A percentile compares a stretch with the other conserved stretches of the same genome.
Evolutionary conservation across 1,140 invertebrate species (phyloP).

Genomic region (Drosophila ambigua): DNA sequence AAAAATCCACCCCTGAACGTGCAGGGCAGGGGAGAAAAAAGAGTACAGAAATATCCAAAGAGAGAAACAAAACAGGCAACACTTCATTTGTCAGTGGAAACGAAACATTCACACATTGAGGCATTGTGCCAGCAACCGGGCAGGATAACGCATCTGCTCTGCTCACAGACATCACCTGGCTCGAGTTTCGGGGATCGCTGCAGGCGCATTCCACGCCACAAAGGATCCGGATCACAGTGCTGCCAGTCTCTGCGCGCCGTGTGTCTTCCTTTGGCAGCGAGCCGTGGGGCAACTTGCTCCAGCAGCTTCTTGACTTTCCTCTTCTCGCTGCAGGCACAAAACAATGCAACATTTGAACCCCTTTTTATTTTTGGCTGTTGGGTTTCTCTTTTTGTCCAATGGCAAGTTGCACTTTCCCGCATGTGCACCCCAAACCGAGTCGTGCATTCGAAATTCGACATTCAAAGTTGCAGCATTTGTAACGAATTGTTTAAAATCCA

Average conservation of each 20-base stretch:
- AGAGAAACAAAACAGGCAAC: conserved; percentile 36
- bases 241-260: conserved; percentile 1
- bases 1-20: conserved; percentile 63
- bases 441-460: conserved; percentile 66
- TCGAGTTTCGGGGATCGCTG: conserved; percentile 43
- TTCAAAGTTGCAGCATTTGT: conserved; percentile 44
- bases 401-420: conserved; percentile 25
- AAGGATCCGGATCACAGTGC: conserved; percentile 28
- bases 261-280: neutral
- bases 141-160: conserved; percentile 64
- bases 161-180: conserved; percentile 68
- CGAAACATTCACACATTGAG: conserved; percentile 66
- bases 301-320: conserved; percentile 73
- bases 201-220: conserved; percentile 48
- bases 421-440: conserved; percentile 22
- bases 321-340: conserved; percentile 34
- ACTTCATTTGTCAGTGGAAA: conserved; percentile 64
- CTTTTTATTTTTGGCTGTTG: conserved; percentile 9
- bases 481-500: conserved; percentile 68
- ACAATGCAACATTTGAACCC: conserved; percentile 60
- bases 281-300: conserved; percentile 45
- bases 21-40: conserved; percentile 33
- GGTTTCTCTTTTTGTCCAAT: conserved; percentile 29
- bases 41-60: conserved; percentile 23
- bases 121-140: conserved; percentile 46